A percentile compares a stretch with the other conserved stretches of the same genome.
phyloP scores from a whole-genome alignment of 2,797 vertebrate genomes.

The Pipistrellus nathusii region DNA sequence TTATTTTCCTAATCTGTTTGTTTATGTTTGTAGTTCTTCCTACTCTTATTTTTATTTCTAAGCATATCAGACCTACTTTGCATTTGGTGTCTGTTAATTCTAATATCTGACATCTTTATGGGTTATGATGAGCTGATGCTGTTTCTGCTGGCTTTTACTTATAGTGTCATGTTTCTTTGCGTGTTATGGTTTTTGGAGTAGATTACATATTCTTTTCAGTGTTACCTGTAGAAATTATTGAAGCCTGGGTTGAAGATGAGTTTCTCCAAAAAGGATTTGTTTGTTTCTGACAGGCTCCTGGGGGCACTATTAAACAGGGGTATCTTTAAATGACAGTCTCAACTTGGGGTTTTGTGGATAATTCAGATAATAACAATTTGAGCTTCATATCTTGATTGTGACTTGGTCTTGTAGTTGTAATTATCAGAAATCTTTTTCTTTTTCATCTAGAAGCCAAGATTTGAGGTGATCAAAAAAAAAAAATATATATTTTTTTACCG shows the following conservation, averaged over 20 bases:
- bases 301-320: neutral
- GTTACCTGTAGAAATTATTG: neutral
- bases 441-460: neutral
- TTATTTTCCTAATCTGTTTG: neutral
- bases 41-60: neutral
- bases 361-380: neutral
- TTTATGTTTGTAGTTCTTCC: neutral
- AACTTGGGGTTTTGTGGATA: slow-evolving; percentile 12
- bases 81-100: slow-evolving; percentile 4
- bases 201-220: neutral
- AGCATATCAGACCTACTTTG: neutral
- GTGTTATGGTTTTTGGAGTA: neutral
- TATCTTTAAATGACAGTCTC: neutral
- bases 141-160: slow-evolving; percentile 15
- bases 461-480: neutral
- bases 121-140: neutral
- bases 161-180: neutral
- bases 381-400: neutral
- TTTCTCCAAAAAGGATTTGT: slow-evolving; percentile 21
- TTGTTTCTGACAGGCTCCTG: neutral
- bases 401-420: neutral
- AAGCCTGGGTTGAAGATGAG: neutral
- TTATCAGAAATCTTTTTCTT: slow-evolving; percentile 30
- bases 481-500: neutral
- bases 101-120: neutral